Evolutionary conservation across 2,113 vertebrate genomes (phyloP).

Genomic region (Platichthys flesus): DNA sequence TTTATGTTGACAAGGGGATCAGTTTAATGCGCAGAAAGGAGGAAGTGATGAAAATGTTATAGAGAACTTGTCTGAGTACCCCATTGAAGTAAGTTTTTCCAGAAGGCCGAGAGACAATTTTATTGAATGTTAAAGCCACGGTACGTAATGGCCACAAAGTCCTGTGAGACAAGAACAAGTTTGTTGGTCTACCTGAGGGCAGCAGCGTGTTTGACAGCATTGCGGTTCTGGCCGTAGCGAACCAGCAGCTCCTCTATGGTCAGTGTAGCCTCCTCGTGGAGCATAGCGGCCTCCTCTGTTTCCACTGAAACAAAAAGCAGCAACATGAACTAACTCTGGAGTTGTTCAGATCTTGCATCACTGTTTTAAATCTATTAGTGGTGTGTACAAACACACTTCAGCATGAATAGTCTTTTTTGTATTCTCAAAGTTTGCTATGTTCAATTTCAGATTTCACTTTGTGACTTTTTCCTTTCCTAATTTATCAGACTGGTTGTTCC

Average conservation of each 20-base stretch:
- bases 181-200: conserved; percentile 64
- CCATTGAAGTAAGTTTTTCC: too few species aligned
- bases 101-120: too few species aligned
- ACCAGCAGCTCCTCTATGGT: conserved; percentile 97
- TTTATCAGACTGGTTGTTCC: not conserved
- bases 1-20: not conserved
- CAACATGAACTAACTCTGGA: conserved; percentile 1
- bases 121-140: not conserved
- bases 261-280: conserved; percentile 98
- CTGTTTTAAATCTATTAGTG: too few species aligned
- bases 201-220: conserved; percentile 85
- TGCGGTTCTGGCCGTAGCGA: conserved; percentile 92
- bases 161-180: not conserved
- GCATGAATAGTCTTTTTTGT: too few species aligned
- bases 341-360: too few species aligned
- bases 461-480: not conserved
- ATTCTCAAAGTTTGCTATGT: not conserved
- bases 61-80: not conserved
- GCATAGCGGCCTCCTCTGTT: conserved; percentile 94
- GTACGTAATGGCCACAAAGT: not conserved
- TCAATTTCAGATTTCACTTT: not conserved
- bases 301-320: conserved; percentile 85
- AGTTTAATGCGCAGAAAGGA: too few species aligned
- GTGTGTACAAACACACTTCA: too few species aligned
- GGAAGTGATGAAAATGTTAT: too few species aligned